Conservation (phyloP, 2,797 vertebrate genomes). For the Rhynchonycteris naso region DNA sequence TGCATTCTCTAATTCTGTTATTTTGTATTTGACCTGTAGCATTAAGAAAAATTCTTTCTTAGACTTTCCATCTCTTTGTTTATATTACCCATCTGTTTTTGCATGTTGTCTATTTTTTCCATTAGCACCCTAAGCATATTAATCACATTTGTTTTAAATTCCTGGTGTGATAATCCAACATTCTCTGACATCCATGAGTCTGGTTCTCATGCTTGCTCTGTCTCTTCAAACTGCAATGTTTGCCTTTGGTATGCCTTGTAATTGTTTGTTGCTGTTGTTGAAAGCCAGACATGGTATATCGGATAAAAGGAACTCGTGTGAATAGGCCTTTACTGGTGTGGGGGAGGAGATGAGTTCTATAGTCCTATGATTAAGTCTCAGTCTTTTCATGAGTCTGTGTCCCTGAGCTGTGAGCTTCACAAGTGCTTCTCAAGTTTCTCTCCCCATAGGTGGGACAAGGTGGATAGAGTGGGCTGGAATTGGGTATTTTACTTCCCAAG, state of each 20-base stretch:
- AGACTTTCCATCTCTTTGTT: conserved; percentile 15
- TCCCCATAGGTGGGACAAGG: neutral
- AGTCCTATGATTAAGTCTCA: neutral
- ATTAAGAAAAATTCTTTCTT: conserved; percentile 19
- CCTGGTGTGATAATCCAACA: neutral
- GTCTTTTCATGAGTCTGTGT: neutral
- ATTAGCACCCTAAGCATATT: neutral
- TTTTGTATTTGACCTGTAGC: neutral
- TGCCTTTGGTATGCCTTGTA: neutral
- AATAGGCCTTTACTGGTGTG: neutral
- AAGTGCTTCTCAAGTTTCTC: neutral
- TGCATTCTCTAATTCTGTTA: neutral
- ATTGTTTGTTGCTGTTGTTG: neutral
- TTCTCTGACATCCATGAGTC: neutral
- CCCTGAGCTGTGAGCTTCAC: neutral
- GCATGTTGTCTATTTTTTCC: neutral
- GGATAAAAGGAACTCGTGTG: neutral
- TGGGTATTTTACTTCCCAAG: neutral
- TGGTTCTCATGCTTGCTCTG: neutral
- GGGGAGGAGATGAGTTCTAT: neutral
- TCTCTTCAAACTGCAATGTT: neutral
- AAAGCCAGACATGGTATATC: neutral
- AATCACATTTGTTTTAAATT: conserved; percentile 27
- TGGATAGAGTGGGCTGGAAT: neutral
- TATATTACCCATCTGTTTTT: conserved; percentile 8